phyloP scores from a whole-genome alignment of 2,888 invertebrate species.

The Caenorhabditis sp. region DNA sequence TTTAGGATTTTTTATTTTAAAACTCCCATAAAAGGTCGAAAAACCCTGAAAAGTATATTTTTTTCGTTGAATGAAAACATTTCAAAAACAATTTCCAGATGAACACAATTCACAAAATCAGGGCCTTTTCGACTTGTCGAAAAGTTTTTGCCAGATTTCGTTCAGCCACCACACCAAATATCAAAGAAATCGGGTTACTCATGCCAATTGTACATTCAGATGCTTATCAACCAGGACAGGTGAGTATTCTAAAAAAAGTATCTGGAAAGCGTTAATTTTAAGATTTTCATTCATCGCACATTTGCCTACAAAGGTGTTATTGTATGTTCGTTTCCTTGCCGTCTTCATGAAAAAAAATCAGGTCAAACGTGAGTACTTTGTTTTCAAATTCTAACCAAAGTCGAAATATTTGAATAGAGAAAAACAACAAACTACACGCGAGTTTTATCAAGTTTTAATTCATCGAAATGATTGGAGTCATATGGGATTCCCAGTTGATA shows the following conservation, averaged over 20 bases:
- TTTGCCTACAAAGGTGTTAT: constrained; percentile 97
- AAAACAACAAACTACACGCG: constrained; percentile 71
- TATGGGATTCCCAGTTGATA: constrained; percentile 83
- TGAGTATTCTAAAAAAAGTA: constrained; percentile 12
- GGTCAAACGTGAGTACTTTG: constrained; percentile 30
- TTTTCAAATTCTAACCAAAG: not conserved
- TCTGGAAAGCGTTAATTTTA: constrained; percentile 26
- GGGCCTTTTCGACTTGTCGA: constrained; percentile 22
- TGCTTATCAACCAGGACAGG: constrained; percentile 58
- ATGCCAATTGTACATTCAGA: constrained; percentile 17
- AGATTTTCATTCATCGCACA: constrained; percentile 89
- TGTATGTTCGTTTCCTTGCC: constrained; percentile 93
- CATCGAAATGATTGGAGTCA: constrained; percentile 95
- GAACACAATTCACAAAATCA: not conserved
- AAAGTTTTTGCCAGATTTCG: constrained; percentile 32
- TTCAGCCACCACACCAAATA: constrained; percentile 24
- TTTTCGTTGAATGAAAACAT: not conserved
- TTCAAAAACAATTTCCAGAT: not conserved
- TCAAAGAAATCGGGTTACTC: constrained; percentile 53
- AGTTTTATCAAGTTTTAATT: constrained; percentile 94
- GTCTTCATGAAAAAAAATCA: constrained; percentile 81
- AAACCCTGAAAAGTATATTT: not conserved
- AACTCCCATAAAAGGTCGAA: not conserved
- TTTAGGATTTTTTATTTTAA: not conserved
- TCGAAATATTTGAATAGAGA: constrained; percentile 32